phyloP scores from a whole-genome alignment of 2,113 vertebrate species.

The Bufo gargarizans region DNA sequence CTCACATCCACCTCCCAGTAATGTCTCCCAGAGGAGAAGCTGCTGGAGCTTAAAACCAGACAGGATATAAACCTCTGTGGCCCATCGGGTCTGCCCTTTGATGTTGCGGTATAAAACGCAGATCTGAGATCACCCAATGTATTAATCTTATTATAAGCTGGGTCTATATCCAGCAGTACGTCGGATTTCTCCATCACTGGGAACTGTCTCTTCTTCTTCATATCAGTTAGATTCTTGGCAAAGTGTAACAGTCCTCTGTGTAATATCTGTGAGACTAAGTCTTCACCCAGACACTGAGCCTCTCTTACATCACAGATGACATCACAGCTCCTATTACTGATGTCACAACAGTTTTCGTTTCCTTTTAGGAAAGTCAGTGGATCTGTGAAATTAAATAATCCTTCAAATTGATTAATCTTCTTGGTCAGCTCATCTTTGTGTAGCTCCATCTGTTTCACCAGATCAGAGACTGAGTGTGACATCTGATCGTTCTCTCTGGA shows the following conservation, averaged over 20 bases:
- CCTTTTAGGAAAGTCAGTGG: neutral
- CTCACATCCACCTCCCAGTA: conserved; percentile 52
- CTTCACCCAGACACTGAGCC: too few species aligned
- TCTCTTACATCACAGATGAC: neutral
- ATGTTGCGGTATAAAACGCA: neutral
- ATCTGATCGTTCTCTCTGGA: neutral
- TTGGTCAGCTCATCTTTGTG: neutral
- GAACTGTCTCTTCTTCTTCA: neutral
- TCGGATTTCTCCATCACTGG: neutral
- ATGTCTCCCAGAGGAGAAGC: conserved; percentile 11
- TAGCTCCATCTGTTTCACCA: neutral
- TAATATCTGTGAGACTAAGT: neutral
- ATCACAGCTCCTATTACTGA: neutral
- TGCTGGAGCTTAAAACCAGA: neutral
- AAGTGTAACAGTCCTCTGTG: neutral
- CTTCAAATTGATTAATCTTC: neutral
- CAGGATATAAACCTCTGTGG: conserved; percentile 8
- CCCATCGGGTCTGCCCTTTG: neutral
- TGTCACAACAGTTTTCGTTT: neutral
- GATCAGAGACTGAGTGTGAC: neutral
- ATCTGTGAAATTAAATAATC: neutral
- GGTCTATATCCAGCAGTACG: neutral
- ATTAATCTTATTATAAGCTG: neutral
- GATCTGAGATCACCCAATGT: neutral
- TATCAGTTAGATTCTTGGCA: too few species aligned